Conservation (phyloP, 2,113 vertebrate genomes). For the Ciconia maguari region DNA sequence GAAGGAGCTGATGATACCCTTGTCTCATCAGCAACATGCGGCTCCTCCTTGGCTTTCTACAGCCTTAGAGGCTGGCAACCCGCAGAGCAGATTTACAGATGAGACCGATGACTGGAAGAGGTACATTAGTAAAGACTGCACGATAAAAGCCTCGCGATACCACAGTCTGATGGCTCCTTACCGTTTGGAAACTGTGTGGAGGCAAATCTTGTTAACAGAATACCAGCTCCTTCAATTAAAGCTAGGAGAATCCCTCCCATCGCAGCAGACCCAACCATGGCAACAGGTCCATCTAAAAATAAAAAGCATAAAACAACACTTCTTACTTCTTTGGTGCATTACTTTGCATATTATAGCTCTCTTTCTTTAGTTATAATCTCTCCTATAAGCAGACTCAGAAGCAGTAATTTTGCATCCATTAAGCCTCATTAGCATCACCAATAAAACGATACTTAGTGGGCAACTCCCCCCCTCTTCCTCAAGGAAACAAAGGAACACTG, state of each 20-base stretch:
- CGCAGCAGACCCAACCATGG: constrained; percentile 93
- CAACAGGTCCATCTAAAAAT: constrained; percentile 86
- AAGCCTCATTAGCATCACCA: not conserved
- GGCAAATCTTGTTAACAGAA: constrained; percentile 90
- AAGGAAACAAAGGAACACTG: not conserved
- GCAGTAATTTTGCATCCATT: not conserved
- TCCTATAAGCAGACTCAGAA: not conserved
- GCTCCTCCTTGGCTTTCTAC: not conserved
- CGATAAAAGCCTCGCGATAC: not conserved
- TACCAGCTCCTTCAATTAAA: constrained; percentile 94
- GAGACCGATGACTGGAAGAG: not conserved
- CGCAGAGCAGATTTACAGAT: not conserved
- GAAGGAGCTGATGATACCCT: not conserved
- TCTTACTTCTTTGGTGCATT: not conserved
- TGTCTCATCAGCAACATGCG: not conserved
- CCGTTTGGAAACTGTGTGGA: constrained; percentile 91
- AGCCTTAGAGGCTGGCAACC: not conserved
- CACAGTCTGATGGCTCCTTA: constrained; percentile 62
- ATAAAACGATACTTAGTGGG: not conserved
- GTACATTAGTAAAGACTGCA: fast-evolving
- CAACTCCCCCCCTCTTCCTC: not conserved
- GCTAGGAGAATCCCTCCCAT: constrained; percentile 95
- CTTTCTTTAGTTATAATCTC: not conserved
- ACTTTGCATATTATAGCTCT: not conserved
- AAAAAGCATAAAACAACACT: not conserved